Base-by-base conservation (phyloP, 2,113 vertebrate species). In the Megalops atlanticus region DNA sequence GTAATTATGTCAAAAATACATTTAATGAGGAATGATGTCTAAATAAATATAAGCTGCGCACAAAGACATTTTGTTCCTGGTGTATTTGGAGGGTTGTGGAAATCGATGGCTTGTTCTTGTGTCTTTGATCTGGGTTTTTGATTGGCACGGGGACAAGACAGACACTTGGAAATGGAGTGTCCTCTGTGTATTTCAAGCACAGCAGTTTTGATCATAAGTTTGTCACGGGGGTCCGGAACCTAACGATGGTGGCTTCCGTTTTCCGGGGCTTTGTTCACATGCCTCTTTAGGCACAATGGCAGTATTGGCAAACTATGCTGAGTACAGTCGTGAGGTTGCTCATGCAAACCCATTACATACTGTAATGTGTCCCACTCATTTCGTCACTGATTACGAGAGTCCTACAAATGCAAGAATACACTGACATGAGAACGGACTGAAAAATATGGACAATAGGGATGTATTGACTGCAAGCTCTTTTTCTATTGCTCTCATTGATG, bases 1-100 rank as follows among this genome's bases (percentile, higher is more conserved):
- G 90, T 94, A 93, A 93, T 92, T 93, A 93, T 89, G 87, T 83
- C 81, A 88, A 88, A 89, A 89, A 91, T 91, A 91, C 86, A 92
- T 91, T 92, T 88, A 91, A 91, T 91, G 89, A 90, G 88, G 85
- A 90, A 84, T 83, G 84, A 92, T 88, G 80, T 87, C 85, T 89
- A 87, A 88, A 91, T 91, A 89, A 87, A 91, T 83, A 84, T 82
- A 73, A 86, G 86, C 77, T 89, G 71, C 74, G 78, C 68, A 78
- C 86, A 87, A 84, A 86, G 86, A 64, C 81, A 49, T 81, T 84
- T 81, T 74, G 64, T 80, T 84, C 71, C 68, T 81, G 24, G 38
- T 81, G 83, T 43, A 45, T 73, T 77, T 69, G 36, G 27, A 33
- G 35, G 45, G 10, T n/a, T 77, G 54, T 49, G 74, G 33, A 43